Evolutionary conservation across 1,140 invertebrate genomes (phyloP).

Genomic region (Lasioglossum albipes): DNA sequence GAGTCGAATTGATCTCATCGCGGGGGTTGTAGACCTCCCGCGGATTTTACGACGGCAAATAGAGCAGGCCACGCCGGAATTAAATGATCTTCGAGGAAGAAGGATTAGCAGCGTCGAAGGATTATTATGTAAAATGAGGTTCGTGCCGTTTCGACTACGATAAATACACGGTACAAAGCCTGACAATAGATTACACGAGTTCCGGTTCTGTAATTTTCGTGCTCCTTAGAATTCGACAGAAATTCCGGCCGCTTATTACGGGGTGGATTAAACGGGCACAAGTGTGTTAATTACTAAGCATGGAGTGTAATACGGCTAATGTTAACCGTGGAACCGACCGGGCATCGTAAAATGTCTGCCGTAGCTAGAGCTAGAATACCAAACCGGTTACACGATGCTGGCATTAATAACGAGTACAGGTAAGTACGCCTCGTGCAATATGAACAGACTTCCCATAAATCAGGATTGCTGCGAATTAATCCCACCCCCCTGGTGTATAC

Average conservation of each 20-base stretch:
- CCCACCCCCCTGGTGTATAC: neutral
- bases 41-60: neutral
- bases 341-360: neutral
- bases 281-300: neutral
- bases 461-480: neutral
- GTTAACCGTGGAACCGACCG: neutral
- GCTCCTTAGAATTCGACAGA: neutral
- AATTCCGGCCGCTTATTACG: neutral
- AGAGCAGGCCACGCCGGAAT: neutral
- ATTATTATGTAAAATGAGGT: neutral
- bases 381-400: neutral
- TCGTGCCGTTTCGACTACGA: neutral
- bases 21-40: slow-evolving; percentile 9
- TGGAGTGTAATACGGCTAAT: neutral
- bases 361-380: neutral
- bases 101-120: neutral
- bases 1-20: neutral
- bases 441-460: neutral
- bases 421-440: neutral
- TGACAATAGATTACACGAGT: neutral
- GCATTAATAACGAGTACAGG: neutral
- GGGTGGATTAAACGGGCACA: neutral
- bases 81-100: neutral
- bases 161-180: neutral
- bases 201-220: neutral